phyloP scores from a whole-genome alignment of 2,797 vertebrate genomes.

The Gadopsis marmoratus region DNA sequence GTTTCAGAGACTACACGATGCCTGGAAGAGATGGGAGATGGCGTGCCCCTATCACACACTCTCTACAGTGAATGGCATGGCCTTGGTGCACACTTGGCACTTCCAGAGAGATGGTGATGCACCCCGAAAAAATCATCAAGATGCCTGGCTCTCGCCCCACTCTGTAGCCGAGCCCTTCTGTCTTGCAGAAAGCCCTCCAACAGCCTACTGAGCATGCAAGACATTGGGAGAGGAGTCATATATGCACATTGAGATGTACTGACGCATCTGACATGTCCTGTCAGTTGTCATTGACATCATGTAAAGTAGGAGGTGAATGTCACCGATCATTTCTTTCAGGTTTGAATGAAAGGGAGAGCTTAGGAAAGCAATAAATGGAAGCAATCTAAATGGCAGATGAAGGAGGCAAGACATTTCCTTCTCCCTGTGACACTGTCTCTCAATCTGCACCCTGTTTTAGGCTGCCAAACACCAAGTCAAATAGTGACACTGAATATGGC shows the following conservation, averaged over 20 bases:
- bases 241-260: slow-evolving; percentile 32
- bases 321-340: slow-evolving; percentile 40
- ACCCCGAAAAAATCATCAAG: slow-evolving; percentile 83
- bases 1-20: slow-evolving; percentile 54
- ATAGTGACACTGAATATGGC: slow-evolving; percentile 82
- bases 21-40: slow-evolving; percentile 69
- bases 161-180: slow-evolving; percentile 86
- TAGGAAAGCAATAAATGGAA: slow-evolving; percentile 25
- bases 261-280: slow-evolving; percentile 48
- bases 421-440: slow-evolving; percentile 80
- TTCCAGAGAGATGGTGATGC: slow-evolving; percentile 82
- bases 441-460: slow-evolving; percentile 79
- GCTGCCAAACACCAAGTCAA: slow-evolving; percentile 82
- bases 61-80: slow-evolving; percentile 76
- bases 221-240: slow-evolving; percentile 62
- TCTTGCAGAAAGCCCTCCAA: slow-evolving; percentile 85
- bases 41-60: slow-evolving; percentile 65
- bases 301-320: slow-evolving; percentile 32
- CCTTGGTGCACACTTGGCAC: slow-evolving; percentile 82
- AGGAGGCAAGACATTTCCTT: slow-evolving; percentile 72
- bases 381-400: slow-evolving; percentile 66
- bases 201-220: slow-evolving; percentile 81
- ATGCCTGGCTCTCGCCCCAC: slow-evolving; percentile 84
- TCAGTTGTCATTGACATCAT: slow-evolving; percentile 31
- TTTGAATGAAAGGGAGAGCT: slow-evolving; percentile 41